A percentile compares a stretch with the other conserved stretches of the same genome.
Evolutionary conservation across 2,888 invertebrate species (phyloP).

Genomic region (Andrena praecox): DNA sequence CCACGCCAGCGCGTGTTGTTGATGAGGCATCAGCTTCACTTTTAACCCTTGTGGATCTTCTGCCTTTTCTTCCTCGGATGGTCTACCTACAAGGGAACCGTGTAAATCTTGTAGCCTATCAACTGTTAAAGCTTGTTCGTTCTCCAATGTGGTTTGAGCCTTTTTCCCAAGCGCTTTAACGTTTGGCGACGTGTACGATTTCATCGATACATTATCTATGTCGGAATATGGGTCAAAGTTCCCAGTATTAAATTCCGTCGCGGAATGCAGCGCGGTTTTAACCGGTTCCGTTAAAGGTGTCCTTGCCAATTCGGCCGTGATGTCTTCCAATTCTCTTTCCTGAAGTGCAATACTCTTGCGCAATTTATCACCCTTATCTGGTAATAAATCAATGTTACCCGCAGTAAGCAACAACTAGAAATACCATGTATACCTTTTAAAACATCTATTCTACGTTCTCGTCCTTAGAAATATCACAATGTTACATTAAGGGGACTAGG

Average conservation of each 20-base stretch:
- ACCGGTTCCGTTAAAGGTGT: constrained; percentile 26
- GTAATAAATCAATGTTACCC: constrained; percentile 85
- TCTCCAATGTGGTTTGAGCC: constrained; percentile 89
- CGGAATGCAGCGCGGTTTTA: background rate
- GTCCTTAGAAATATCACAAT: background rate
- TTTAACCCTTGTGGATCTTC: constrained; percentile 88
- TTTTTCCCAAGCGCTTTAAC: constrained; percentile 72
- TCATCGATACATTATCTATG: background rate
- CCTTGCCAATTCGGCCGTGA: constrained; percentile 85
- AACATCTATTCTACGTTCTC: background rate
- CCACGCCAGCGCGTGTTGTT: constrained; percentile 95
- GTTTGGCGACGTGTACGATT: constrained; percentile 40
- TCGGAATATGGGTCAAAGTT: background rate
- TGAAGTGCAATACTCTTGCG: constrained; percentile 85
- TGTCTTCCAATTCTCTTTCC: constrained; percentile 84
- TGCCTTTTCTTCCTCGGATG: constrained; percentile 87
- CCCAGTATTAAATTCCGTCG: background rate
- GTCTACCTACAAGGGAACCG: constrained; percentile 89
- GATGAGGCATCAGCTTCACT: constrained; percentile 92
- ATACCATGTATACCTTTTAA: background rate
- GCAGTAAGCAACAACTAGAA: constrained; percentile 70
- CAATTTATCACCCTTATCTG: constrained; percentile 89
- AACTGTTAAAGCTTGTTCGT: constrained; percentile 89
- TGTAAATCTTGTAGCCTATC: constrained; percentile 91
- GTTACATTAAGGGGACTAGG: too few relatives aligned